Percentiles rank a stretch among this genome's conserved stretches.
Evolutionary conservation across 2,113 vertebrate species (phyloP).

Genomic region (Chelonoidis abingdonii): DNA sequence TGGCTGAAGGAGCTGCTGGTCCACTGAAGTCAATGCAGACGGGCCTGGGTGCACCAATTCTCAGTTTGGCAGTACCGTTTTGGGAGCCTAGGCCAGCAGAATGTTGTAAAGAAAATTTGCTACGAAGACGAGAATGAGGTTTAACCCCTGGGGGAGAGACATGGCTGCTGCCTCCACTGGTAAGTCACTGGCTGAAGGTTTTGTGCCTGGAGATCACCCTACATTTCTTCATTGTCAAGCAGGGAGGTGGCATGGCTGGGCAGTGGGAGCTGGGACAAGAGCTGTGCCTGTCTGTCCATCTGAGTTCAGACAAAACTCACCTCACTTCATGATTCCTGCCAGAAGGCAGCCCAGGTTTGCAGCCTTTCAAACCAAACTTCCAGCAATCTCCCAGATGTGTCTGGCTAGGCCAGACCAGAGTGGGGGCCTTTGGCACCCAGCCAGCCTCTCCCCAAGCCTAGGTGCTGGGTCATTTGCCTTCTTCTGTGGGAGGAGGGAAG

Average conservation of each 20-base stretch:
- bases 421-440: too few relatives aligned
- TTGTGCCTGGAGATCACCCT: too few relatives aligned
- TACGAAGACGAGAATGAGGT: background rate
- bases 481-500: too few relatives aligned
- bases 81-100: background rate
- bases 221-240: too few relatives aligned
- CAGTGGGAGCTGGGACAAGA: too few relatives aligned
- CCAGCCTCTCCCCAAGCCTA: too few relatives aligned
- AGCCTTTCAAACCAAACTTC: background rate
- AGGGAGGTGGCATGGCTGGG: too few relatives aligned
- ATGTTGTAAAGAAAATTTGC: rapidly evolving
- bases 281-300: background rate
- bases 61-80: background rate
- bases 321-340: background rate
- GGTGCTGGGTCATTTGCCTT: too few relatives aligned
- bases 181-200: background rate
- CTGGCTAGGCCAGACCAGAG: background rate
- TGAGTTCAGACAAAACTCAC: background rate
- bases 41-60: rapidly evolving
- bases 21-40: rapidly evolving
- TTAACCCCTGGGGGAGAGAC: background rate
- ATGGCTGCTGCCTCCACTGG: background rate
- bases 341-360: rapidly evolving
- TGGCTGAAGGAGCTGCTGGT: background rate
- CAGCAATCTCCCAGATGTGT: background rate